phyloP scores from a whole-genome alignment of 2,797 vertebrate genomes.

The Clarias pachynema region DNA sequence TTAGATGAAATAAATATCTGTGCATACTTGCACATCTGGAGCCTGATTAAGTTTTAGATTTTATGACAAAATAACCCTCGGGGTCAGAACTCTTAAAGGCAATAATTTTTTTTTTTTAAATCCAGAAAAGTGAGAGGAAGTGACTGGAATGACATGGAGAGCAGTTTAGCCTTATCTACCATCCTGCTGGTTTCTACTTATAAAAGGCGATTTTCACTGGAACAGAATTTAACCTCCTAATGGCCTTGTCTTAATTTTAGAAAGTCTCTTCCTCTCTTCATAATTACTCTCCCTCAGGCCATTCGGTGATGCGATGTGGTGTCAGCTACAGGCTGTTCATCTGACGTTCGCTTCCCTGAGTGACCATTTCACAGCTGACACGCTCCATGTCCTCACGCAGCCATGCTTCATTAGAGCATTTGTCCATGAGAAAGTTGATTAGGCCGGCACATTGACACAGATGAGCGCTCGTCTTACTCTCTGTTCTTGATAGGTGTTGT shows the following conservation, averaged over 20 bases:
- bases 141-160: not conserved
- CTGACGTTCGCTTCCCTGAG: slow-evolving; percentile 26
- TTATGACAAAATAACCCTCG: not conserved
- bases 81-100: not conserved
- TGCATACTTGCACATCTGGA: not conserved
- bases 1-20: not conserved
- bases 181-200: not conserved
- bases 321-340: slow-evolving; percentile 33
- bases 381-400: slow-evolving; percentile 55
- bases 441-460: slow-evolving; percentile 52
- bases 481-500: slow-evolving; percentile 55
- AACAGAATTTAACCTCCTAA: slow-evolving; percentile 11
- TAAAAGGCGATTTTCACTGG: slow-evolving; percentile 8
- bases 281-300: slow-evolving; percentile 41
- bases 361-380: slow-evolving; percentile 48
- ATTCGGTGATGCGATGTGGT: slow-evolving; percentile 35
- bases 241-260: slow-evolving; percentile 24
- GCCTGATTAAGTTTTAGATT: not conserved
- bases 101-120: too few relatives aligned
- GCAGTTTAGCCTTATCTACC: not conserved
- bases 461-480: slow-evolving; percentile 24
- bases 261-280: slow-evolving; percentile 25
- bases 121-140: not conserved
- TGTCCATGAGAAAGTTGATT: slow-evolving; percentile 62
- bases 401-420: slow-evolving; percentile 54